Evolutionary conservation across 30 jellyfish, hydroid and myxozoan species (phyloP).

Genomic region (Aurelia aurita complex sp. Pacific): DNA sequence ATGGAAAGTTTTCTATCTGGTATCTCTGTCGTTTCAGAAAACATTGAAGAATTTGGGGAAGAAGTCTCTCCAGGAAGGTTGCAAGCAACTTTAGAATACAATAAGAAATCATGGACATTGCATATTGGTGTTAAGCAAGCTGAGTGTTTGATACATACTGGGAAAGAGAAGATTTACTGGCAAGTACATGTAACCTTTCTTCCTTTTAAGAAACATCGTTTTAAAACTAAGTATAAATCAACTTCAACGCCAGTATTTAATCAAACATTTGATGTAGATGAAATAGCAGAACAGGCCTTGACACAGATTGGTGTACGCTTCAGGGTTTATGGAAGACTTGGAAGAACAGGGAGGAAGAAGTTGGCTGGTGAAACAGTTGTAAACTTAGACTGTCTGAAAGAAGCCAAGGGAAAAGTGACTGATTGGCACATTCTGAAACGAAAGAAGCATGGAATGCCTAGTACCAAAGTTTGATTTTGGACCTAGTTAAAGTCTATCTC

Average conservation of each 20-base stretch:
- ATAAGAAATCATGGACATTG: conserved; percentile 79
- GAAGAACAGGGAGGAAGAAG: conserved; percentile 92
- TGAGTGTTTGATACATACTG: conserved; percentile 82
- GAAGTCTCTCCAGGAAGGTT: conserved; percentile 96
- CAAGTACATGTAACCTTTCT: conserved; percentile 91
- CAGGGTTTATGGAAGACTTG: conserved; percentile 93
- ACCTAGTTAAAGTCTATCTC: no score
- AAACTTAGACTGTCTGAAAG: conserved; percentile 55
- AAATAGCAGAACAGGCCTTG: conserved; percentile 90
- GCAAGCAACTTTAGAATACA: conserved; percentile 81
- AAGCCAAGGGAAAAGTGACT: conserved; percentile 53
- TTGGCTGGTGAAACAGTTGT: conserved; percentile 96
- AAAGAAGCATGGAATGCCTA: conserved; percentile 21
- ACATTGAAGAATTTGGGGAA: conserved; percentile 88
- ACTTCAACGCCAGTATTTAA: conserved; percentile 96
- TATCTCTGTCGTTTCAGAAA: conserved; percentile 81
- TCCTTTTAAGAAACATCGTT: conserved; percentile 94
- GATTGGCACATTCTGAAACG: conserved; percentile 91
- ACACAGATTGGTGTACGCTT: conserved; percentile 83
- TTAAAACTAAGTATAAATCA: conserved; percentile 89
- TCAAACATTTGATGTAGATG: conserved; percentile 86
- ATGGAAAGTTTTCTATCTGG: conserved; percentile 97
- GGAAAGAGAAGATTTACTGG: conserved; percentile 88
- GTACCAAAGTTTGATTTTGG: background rate
- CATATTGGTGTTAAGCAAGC: conserved; percentile 96